Base-by-base conservation (phyloP, 2,113 vertebrate genomes). In the Vimba vimba region DNA sequence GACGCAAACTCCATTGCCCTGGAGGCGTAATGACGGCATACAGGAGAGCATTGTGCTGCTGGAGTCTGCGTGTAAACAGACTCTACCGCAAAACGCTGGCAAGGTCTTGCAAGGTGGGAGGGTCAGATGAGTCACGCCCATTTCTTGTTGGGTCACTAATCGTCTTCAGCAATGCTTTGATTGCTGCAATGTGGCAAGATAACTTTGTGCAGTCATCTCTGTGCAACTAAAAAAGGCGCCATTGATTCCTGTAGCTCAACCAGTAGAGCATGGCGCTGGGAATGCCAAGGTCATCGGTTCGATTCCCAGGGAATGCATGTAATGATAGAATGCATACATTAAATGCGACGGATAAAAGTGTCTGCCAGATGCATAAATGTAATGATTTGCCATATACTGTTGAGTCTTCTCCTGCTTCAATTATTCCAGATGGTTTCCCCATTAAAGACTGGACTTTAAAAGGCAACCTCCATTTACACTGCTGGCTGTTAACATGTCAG, bases 401-500 rank as follows among this genome's bases (percentile, higher is more conserved):
- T 13, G 39, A 62, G 17, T 55, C 86, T 74, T 78, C 76, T 80
- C 55, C 52, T 47, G 71, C 79, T 86, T 86, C 80, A 85, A 36
- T 85, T 84, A 86, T 86, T 81, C 55, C 77, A 76, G 85, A 85
- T 86, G 87, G 82, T 84, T 88, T 85, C 55, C 77, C 75, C 69
- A 83, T 86, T 79, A 84, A 59, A 81, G 80, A 33, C 79, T 71
- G 52, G 57, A 11, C 62, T 85, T 50, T 50, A 50, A 50, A 50
- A 50, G 45, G 60, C 66, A 82, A 84, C 81, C 84, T 69, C 60
- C 76, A 82, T 89, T 86, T 87, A 86, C 84, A 86, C 45, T 43
- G 47, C 69, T 84, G 81, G 81, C 86, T 87, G 88, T 89, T 88
- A 88, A 89, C 82, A 86, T 79, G 1, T 86, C 77, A 62, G 82